Evolutionary conservation across 2,113 vertebrate genomes (phyloP).

Genomic region (Aleadryas rufinucha): DNA sequence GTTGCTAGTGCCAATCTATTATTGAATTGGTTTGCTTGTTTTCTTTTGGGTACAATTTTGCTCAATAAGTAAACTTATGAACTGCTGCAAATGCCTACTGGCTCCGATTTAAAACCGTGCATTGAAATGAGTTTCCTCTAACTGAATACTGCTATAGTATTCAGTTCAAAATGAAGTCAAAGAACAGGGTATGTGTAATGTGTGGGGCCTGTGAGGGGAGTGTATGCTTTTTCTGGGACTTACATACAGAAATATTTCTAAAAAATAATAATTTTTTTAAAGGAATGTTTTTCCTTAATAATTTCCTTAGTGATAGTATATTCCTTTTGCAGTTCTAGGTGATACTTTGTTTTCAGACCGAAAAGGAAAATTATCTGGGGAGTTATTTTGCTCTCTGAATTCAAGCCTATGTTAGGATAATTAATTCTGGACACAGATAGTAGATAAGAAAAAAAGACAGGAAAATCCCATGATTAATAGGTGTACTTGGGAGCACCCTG

Average conservation of each 20-base stretch:
- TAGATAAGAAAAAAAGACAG: not conserved
- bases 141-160: not conserved
- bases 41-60: not conserved
- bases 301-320: not conserved
- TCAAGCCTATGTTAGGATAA: not conserved
- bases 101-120: not conserved
- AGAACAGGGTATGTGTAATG: not conserved
- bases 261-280: not conserved
- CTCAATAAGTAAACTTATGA: not conserved
- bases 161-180: not conserved
- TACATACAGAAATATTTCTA: not conserved
- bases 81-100: not conserved
- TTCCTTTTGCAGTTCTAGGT: not conserved
- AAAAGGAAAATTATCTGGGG: not conserved
- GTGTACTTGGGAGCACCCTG: not conserved
- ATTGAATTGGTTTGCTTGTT: not conserved
- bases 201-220: not conserved
- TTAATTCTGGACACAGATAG: not conserved
- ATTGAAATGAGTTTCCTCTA: not conserved
- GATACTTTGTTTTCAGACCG: not conserved
- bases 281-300: not conserved
- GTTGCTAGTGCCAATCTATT: not conserved
- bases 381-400: not conserved
- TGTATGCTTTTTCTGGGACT: not conserved
- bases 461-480: not conserved